phyloP scores from a whole-genome alignment of 2,888 invertebrate species.

The Sesia apiformis region DNA sequence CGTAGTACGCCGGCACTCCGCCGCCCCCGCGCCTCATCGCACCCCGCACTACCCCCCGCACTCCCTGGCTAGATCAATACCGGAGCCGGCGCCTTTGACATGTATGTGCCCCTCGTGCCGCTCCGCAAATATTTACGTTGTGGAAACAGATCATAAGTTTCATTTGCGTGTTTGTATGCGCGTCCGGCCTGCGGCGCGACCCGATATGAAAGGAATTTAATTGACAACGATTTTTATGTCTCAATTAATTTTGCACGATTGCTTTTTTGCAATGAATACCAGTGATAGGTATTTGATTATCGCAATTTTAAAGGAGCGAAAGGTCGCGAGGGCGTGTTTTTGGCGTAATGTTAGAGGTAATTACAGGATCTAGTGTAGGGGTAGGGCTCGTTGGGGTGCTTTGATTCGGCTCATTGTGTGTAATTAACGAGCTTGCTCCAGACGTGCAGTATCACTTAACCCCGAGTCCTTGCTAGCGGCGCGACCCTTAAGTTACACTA shows the following conservation, averaged over 20 bases:
- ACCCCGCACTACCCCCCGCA: conserved; percentile 11
- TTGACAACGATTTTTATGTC: conserved; percentile 18
- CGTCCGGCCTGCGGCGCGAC: conserved; percentile 6
- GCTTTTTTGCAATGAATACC: neutral
- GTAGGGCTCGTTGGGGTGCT: neutral
- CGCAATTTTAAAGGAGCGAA: neutral
- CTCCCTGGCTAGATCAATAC: conserved; percentile 61
- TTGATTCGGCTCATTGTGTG: neutral
- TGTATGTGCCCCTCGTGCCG: conserved; percentile 67
- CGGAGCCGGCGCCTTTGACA: conserved; percentile 70
- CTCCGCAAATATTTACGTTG: conserved; percentile 71
- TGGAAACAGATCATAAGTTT: conserved; percentile 69
- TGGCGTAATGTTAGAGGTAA: neutral
- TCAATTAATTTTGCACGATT: conserved; percentile 12
- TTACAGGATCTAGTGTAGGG: neutral
- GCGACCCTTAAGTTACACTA: neutral
- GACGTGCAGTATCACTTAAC: neutral
- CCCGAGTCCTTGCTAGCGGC: neutral
- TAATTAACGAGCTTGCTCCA: neutral
- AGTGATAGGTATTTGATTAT: neutral
- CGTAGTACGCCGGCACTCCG: conserved; percentile 38
- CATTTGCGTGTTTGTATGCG: conserved; percentile 43
- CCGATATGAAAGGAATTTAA: conserved; percentile 30
- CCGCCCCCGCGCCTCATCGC: conserved; percentile 11
- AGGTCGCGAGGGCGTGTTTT: neutral